These are phyloP conservation scores for Eilema caniola DNA, from an alignment of 2,888 invertebrate species.

Conservation along the genomic window DNA sequence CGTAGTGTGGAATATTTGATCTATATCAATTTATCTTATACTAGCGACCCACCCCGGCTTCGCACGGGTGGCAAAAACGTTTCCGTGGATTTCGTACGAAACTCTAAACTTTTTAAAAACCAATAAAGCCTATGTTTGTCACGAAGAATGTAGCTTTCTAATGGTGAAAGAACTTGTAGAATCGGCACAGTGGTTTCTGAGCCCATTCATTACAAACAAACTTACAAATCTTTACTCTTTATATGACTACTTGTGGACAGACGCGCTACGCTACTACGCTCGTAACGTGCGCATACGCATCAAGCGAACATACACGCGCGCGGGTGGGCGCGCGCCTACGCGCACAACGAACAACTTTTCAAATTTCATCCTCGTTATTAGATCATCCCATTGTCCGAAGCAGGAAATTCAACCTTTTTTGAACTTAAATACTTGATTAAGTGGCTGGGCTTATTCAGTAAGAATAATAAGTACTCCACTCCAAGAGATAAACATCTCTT, in stretches of 20 bases:
- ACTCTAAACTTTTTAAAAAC: too few species aligned
- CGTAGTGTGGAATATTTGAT: too few species aligned
- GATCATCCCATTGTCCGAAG: constrained; percentile 30
- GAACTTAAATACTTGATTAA: constrained; percentile 20
- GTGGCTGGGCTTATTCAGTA: constrained; percentile 9
- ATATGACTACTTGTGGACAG: neutral
- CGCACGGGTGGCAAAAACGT: too few species aligned
- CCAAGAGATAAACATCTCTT: constrained; percentile 9
- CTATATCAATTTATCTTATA: neutral
- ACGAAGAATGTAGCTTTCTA: too few species aligned
- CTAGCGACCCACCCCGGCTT: too few species aligned
- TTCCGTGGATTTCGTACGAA: too few species aligned
- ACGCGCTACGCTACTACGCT: constrained; percentile 24
- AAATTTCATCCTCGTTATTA: constrained; percentile 17
- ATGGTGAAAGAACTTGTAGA: too few species aligned
- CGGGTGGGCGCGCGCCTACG: constrained; percentile 22
- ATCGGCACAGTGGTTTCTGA: too few species aligned
- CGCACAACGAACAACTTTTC: constrained; percentile 14
- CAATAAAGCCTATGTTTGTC: too few species aligned
- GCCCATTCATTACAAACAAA: too few species aligned
- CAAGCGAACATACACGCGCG: constrained; percentile 14
- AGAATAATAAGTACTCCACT: constrained; percentile 8
- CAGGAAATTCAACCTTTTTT: constrained; percentile 32
- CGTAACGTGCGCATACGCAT: constrained; percentile 12
- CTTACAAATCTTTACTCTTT: too few species aligned